A percentile compares a stretch with the other conserved stretches of the same genome.
Conservation (phyloP, 2,888 invertebrate species). For the Scaptomyza cyrtandrae region DNA sequence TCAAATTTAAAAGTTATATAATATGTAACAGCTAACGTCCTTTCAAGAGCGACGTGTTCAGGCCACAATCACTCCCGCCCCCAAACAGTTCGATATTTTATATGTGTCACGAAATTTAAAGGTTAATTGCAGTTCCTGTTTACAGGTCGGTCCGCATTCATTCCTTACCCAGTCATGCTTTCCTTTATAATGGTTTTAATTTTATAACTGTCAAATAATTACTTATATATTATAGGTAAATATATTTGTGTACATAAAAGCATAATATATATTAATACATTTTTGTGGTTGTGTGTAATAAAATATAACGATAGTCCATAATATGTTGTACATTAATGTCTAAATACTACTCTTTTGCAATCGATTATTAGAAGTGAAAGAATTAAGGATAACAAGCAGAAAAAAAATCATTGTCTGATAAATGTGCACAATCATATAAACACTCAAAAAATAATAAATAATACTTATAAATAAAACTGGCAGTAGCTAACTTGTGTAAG, state of each 20-base stretch:
- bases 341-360: slow-evolving; percentile 31
- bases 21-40: not conserved
- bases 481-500: slow-evolving; percentile 8
- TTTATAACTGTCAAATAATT: slow-evolving; percentile 22
- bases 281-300: slow-evolving; percentile 64
- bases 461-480: slow-evolving; percentile 1
- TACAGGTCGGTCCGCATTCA: not conserved
- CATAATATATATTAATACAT: slow-evolving; percentile 21
- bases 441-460: not conserved
- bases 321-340: slow-evolving; percentile 44
- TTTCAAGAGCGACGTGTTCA: not conserved
- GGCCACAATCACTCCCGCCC: not conserved
- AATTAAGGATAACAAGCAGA: not conserved
- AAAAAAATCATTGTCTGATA: slow-evolving; percentile 8
- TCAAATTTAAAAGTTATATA: not conserved
- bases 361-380: slow-evolving; percentile 17
- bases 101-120: not conserved
- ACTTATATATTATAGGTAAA: slow-evolving; percentile 4
- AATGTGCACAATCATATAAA: slow-evolving; percentile 9
- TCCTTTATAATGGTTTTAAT: not conserved
- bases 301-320: slow-evolving; percentile 39
- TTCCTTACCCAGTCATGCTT: not conserved
- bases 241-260: slow-evolving; percentile 1
- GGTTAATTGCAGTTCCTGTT: not conserved
- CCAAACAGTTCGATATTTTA: not conserved